phyloP scores from a whole-genome alignment of 2,797 vertebrate genomes.

The Pipistrellus pipistrellus region DNA sequence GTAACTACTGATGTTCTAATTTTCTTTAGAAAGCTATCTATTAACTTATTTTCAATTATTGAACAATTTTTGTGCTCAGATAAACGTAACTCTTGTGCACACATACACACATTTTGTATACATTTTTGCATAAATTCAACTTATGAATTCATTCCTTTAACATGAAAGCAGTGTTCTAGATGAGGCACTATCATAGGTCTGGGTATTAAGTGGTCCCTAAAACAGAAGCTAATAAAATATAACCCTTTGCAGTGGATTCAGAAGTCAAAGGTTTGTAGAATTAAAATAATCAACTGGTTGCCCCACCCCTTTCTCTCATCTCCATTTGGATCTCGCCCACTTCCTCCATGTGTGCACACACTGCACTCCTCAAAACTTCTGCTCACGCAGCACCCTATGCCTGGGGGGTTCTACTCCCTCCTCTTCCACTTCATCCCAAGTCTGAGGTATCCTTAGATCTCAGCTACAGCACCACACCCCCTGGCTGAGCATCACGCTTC shows the following conservation, averaged over 20 bases:
- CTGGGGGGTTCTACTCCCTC: rapidly evolving
- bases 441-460: background rate
- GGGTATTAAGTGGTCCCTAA: background rate
- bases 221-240: background rate
- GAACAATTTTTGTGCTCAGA: background rate
- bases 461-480: background rate
- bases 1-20: background rate
- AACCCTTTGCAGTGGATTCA: background rate
- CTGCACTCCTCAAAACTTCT: background rate
- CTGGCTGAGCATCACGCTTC: rapidly evolving
- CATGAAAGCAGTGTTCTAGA: background rate
- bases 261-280: background rate
- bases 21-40: slow-evolving; percentile 56
- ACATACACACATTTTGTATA: background rate
- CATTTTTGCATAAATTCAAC: background rate
- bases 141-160: background rate
- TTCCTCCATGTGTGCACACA: background rate
- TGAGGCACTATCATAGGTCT: background rate
- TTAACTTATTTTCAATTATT: slow-evolving; percentile 34
- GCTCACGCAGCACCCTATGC: background rate
- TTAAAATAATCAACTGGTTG: background rate
- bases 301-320: background rate
- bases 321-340: background rate
- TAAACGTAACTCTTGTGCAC: background rate
- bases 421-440: background rate